Evolutionary conservation across 2,113 vertebrate genomes (phyloP).

Genomic region (Actinemys pallida): DNA sequence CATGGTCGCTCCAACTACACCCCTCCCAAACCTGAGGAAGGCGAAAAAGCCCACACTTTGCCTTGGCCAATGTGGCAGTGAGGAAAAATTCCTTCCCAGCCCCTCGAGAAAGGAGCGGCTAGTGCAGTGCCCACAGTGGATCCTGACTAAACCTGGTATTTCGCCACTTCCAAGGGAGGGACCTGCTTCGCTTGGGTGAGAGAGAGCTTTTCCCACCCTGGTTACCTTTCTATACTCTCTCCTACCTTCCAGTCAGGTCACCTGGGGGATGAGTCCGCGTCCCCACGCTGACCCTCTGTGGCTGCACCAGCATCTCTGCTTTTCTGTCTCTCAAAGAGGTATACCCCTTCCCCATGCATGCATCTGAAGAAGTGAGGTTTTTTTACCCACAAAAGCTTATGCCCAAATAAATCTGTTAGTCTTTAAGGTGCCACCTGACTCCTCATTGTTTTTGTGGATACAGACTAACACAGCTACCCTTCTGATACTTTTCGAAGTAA

Average conservation of each 20-base stretch:
- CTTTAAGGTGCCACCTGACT: too few species aligned
- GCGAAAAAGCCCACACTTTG: too few species aligned
- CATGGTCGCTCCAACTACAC: background rate
- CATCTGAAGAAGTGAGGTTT: too few species aligned
- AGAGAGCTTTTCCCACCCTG: background rate
- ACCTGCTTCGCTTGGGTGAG: background rate
- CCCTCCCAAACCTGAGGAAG: background rate
- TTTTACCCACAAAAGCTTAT: too few species aligned
- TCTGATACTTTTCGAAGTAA: background rate
- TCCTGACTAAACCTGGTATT: background rate
- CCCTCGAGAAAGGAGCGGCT: background rate
- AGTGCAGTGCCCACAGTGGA: background rate
- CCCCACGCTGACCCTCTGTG: background rate
- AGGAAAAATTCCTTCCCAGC: background rate
- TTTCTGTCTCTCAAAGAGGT: background rate
- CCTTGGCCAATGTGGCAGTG: background rate
- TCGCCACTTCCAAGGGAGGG: background rate
- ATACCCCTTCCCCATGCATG: background rate
- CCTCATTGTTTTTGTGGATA: too few species aligned
- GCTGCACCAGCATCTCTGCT: background rate
- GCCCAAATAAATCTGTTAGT: too few species aligned
- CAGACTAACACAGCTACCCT: too few species aligned
- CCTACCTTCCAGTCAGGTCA: background rate
- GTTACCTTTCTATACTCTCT: background rate
- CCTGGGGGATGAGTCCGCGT: background rate